These are phyloP conservation scores for Drosophila tanythrix DNA, from an alignment of 2,888 invertebrate species.

Conservation along the genomic window DNA sequence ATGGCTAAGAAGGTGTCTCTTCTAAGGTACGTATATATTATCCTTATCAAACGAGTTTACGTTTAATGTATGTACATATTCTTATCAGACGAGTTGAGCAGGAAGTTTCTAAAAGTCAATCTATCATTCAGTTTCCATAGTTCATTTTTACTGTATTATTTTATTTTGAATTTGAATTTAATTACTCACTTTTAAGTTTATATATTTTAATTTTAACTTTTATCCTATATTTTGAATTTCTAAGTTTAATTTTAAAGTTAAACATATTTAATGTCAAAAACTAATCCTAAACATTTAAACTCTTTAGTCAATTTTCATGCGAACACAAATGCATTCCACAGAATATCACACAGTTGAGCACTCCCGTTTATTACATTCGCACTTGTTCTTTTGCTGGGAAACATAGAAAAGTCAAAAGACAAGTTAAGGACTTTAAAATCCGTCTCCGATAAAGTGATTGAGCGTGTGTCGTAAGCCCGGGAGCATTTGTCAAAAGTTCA, in stretches of 20 bases:
- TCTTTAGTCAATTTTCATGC: neutral
- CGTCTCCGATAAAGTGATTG: constrained; percentile 72
- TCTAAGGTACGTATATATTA: neutral
- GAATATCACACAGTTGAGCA: neutral
- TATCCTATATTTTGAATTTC: neutral
- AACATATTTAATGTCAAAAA: neutral
- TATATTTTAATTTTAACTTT: neutral
- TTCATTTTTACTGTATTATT: neutral
- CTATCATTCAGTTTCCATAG: neutral
- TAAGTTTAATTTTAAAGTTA: neutral
- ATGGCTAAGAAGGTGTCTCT: neutral
- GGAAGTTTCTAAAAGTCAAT: neutral
- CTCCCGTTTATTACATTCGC: too few species aligned
- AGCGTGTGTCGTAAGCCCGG: constrained; percentile 57
- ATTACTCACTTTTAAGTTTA: neutral
- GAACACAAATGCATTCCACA: neutral
- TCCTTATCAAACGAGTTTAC: neutral
- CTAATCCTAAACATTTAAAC: neutral
- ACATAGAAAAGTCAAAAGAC: constrained; percentile 70
- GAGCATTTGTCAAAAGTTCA: constrained; percentile 66
- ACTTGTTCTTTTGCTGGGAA: constrained; percentile 13
- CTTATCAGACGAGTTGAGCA: neutral
- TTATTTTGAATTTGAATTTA: neutral
- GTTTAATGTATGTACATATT: neutral
- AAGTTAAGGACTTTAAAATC: constrained; percentile 77